Conservation (phyloP, 2,888 invertebrate species). For the Chymomyza fuscimana region DNA sequence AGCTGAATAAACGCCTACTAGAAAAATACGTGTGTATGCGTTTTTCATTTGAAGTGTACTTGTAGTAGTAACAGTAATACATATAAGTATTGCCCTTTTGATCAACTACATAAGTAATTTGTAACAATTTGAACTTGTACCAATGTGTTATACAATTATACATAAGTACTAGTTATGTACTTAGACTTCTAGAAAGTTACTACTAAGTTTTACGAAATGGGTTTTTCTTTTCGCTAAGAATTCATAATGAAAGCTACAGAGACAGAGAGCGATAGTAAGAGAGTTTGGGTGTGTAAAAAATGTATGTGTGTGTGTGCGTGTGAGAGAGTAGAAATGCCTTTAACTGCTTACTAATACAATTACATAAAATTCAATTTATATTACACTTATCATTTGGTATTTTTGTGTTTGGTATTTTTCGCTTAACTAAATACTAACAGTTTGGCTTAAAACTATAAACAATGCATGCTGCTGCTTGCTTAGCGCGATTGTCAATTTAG, state of each 20-base stretch:
- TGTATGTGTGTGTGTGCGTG: constrained; percentile 30
- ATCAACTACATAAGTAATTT: constrained; percentile 52
- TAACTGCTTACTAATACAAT: constrained; percentile 57
- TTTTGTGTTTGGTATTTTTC: constrained; percentile 5
- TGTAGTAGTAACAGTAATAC: neutral
- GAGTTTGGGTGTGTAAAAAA: constrained; percentile 26
- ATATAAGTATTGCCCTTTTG: constrained; percentile 62
- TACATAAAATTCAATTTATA: constrained; percentile 30
- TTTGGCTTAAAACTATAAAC: constrained; percentile 40
- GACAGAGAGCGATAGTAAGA: constrained; percentile 16
- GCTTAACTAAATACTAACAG: constrained; percentile 50
- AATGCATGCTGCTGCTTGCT: constrained; percentile 57
- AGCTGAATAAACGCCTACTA: constrained; percentile 68
- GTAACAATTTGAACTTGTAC: constrained; percentile 68
- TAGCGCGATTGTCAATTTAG: constrained; percentile 65
- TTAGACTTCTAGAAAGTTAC: neutral
- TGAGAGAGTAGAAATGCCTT: constrained; percentile 55
- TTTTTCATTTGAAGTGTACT: neutral
- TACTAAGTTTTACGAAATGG: neutral
- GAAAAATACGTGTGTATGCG: constrained; percentile 55
- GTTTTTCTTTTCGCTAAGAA: constrained; percentile 13
- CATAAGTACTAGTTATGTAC: neutral
- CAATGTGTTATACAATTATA: neutral
- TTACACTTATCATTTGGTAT: constrained; percentile 8
- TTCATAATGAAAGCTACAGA: constrained; percentile 26